These are phyloP conservation scores for Apteryx mantelli DNA, from an alignment of 2,113 vertebrate species.

Conservation along the genomic window DNA sequence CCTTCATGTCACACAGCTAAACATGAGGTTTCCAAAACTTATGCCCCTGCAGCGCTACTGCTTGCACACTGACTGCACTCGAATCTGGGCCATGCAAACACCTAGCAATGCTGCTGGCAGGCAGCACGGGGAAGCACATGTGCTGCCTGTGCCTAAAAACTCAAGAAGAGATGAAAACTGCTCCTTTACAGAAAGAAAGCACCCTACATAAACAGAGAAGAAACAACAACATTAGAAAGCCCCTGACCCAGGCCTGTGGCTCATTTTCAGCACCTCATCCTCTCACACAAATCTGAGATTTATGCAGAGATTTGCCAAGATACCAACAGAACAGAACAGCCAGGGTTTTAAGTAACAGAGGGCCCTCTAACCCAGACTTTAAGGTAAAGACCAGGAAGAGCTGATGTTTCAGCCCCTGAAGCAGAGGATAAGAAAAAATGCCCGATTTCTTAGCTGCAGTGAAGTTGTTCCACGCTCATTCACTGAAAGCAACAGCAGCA, in stretches of 20 bases:
- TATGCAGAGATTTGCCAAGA: neutral
- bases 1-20: accelerated
- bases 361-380: neutral
- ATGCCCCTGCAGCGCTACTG: neutral
- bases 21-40: accelerated
- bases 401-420: neutral
- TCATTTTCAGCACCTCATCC: neutral
- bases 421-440: neutral
- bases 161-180: neutral
- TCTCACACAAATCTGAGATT: neutral
- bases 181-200: neutral
- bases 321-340: neutral
- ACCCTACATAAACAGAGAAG: neutral
- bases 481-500: neutral
- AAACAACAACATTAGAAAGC: neutral
- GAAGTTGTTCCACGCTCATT: neutral
- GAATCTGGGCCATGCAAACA: no score
- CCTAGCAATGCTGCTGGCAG: neutral
- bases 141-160: neutral
- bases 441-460: neutral
- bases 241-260: no score
- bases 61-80: neutral
- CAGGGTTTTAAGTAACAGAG: neutral
- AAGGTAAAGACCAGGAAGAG: neutral
- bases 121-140: neutral